Evolutionary conservation across 2,797 vertebrate genomes (phyloP).

Genomic region (Coccyzus lansbergi): DNA sequence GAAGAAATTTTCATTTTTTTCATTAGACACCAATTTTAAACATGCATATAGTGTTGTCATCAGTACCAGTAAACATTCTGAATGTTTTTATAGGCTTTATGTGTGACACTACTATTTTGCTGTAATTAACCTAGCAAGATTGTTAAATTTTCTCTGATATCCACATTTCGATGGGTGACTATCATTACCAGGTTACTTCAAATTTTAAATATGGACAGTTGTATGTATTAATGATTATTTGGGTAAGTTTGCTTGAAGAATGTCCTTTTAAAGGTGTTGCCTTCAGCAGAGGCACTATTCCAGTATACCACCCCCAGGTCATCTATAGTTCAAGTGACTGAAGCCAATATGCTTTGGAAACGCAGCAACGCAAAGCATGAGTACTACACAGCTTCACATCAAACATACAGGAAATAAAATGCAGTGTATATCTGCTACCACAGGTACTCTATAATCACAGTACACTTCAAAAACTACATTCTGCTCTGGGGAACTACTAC

Average conservation of each 20-base stretch:
- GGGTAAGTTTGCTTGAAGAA: background rate
- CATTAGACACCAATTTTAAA: background rate
- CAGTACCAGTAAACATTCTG: background rate
- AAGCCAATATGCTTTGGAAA: background rate
- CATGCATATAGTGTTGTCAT: background rate
- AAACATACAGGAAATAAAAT: background rate
- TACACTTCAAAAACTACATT: background rate
- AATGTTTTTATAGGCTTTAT: background rate
- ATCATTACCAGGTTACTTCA: background rate
- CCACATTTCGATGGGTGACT: background rate
- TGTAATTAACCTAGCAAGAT: background rate
- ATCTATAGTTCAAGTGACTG: background rate
- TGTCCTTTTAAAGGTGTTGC: background rate
- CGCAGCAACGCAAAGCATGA: background rate
- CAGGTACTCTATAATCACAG: background rate
- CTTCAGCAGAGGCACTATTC: background rate
- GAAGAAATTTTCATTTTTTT: background rate
- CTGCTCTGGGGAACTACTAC: background rate
- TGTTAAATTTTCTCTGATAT: background rate
- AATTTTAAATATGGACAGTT: background rate
- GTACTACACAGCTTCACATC: background rate
- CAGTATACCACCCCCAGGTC: background rate
- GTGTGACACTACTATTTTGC: background rate
- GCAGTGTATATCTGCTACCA: background rate
- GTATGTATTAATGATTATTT: background rate